Evolutionary conservation across 1,140 invertebrate species (phyloP).

Genomic region (Holcopasites calliopsidis): DNA sequence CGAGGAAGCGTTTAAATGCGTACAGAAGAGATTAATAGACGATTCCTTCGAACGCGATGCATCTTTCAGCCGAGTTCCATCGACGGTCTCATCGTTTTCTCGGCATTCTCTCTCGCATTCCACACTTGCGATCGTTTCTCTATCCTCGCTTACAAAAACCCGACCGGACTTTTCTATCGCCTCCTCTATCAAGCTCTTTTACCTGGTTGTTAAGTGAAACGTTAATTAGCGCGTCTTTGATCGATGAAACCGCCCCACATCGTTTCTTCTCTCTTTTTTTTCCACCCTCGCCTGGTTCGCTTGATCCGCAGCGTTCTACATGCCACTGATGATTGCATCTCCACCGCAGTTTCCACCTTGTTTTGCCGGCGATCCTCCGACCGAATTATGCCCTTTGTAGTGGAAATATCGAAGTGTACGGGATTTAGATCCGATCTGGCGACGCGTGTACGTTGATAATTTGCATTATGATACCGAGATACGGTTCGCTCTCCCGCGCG

Average conservation of each 20-base stretch:
- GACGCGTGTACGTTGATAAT: too few species aligned
- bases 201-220: constrained; percentile 38
- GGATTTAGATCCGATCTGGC: neutral
- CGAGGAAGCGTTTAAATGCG: constrained; percentile 15
- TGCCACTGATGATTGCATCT: neutral
- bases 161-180: neutral
- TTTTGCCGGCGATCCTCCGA: neutral
- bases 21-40: constrained; percentile 44
- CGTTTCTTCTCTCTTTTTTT: neutral
- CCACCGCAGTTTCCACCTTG: neutral
- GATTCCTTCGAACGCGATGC: constrained; percentile 16
- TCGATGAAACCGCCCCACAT: constrained; percentile 11
- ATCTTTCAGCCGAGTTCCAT: neutral
- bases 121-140: neutral
- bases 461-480: too few species aligned
- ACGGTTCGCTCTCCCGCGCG: neutral
- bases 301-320: neutral
- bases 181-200: neutral
- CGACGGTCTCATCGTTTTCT: constrained; percentile 3
- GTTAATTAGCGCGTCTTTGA: constrained; percentile 38
- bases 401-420: neutral
- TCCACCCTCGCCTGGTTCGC: too few species aligned
- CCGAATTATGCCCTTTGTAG: too few species aligned
- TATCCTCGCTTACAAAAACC: too few species aligned
- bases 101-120: neutral